phyloP scores from a whole-genome alignment of 2,888 invertebrate genomes.

The Philereme vetulata region DNA sequence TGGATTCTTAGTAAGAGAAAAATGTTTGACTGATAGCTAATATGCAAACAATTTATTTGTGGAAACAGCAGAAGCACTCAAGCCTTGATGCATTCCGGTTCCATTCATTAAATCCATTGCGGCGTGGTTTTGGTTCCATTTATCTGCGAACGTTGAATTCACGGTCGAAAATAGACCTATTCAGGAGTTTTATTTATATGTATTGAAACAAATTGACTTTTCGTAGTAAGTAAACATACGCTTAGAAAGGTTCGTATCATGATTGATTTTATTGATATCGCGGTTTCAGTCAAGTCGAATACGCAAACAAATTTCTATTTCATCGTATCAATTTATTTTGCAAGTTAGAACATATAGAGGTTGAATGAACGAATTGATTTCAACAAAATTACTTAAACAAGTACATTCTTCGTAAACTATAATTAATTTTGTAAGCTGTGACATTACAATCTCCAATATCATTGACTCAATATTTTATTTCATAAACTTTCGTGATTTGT shows the following conservation, averaged over 20 bases:
- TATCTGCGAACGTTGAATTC: neutral
- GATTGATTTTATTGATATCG: conserved; percentile 27
- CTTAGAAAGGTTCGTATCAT: conserved; percentile 17
- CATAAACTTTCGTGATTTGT: too few species aligned
- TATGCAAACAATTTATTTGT: too few species aligned
- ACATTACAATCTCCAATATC: too few species aligned
- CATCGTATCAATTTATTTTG: conserved; percentile 25
- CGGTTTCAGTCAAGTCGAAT: conserved; percentile 17
- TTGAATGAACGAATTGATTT: conserved; percentile 16
- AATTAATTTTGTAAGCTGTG: too few species aligned
- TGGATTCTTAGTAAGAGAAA: too few species aligned
- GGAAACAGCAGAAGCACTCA: neutral
- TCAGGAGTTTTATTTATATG: conserved; percentile 1
- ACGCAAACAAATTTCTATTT: conserved; percentile 21
- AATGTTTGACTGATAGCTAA: too few species aligned
- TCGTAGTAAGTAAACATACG: neutral
- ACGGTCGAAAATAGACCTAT: neutral
- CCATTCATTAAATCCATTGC: conserved; percentile 2
- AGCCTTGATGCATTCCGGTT: neutral
- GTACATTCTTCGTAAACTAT: neutral
- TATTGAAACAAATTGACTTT: conserved; percentile 3
- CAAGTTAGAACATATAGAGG: conserved; percentile 4
- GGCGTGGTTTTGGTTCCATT: neutral
- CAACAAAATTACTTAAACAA: conserved; percentile 9
- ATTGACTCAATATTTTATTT: too few species aligned